Percentiles rank a stretch among this genome's conserved stretches.
Evolutionary conservation across 1,140 invertebrate species (phyloP).

Genomic region (Cherax quadricarinatus): DNA sequence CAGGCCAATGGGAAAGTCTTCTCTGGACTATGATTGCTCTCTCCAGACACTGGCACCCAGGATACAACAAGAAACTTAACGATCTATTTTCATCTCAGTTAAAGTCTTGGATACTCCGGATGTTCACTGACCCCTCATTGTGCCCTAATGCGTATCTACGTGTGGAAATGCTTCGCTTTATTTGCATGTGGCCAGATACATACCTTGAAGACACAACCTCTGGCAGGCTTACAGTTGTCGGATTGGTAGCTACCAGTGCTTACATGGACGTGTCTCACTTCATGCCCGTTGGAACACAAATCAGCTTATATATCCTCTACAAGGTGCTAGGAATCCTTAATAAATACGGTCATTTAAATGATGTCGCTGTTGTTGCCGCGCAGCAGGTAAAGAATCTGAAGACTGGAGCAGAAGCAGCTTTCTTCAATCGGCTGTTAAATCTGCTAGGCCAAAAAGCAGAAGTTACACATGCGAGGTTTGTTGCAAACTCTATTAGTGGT

Average conservation of each 20-base stretch:
- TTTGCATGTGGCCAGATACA: neutral
- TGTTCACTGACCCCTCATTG: neutral
- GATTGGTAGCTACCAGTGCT: neutral
- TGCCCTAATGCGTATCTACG: neutral
- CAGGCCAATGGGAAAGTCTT: neutral
- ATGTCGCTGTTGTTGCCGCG: neutral
- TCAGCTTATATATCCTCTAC: neutral
- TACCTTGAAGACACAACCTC: neutral
- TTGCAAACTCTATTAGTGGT: neutral
- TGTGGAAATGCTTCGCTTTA: neutral
- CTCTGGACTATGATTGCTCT: neutral
- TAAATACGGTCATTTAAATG: neutral
- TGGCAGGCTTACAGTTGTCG: no score
- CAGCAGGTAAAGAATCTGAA: neutral
- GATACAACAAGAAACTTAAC: neutral
- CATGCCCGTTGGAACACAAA: neutral
- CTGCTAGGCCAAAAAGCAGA: neutral
- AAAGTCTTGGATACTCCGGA: neutral
- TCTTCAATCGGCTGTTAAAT: neutral
- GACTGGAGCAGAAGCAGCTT: neutral
- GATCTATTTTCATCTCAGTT: neutral
- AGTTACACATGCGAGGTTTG: neutral
- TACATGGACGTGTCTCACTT: neutral
- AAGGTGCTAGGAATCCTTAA: neutral
- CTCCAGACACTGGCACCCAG: neutral